Conservation (phyloP, 2,797 vertebrate species). For the Coregonus ussuriensis region DNA sequence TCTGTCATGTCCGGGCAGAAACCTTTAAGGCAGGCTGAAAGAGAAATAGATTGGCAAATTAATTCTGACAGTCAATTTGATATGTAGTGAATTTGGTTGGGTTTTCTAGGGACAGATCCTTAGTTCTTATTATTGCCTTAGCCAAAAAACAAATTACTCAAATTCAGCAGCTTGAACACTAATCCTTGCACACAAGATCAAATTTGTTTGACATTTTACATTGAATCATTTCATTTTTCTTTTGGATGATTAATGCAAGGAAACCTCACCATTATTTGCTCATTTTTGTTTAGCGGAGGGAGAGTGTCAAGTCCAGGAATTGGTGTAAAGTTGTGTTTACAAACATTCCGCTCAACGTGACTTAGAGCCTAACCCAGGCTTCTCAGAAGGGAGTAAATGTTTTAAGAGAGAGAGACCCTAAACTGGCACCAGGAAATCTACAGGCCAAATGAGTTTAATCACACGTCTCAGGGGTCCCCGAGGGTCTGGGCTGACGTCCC, state of each 20-base stretch:
- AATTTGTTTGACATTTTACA: conserved; percentile 29
- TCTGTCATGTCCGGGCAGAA: not conserved
- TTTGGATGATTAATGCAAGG: conserved; percentile 45
- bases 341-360: conserved; percentile 50
- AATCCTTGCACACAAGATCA: conserved; percentile 20
- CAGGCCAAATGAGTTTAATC: conserved; percentile 75
- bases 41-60: conserved; percentile 4
- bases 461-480: conserved; percentile 56
- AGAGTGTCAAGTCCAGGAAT: conserved; percentile 56
- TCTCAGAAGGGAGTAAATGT: conserved; percentile 46
- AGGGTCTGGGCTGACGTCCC: conserved; percentile 66
- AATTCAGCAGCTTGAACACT: not conserved
- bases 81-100: not conserved
- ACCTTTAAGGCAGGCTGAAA: not conserved
- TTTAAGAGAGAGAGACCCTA: conserved; percentile 58
- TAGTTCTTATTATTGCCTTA: not conserved
- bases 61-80: not conserved
- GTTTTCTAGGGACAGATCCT: not conserved
- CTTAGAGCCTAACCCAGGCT: conserved; percentile 52
- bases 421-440: conserved; percentile 70
- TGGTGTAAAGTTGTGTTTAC: conserved; percentile 61
- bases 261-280: conserved; percentile 53
- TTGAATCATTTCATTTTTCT: conserved; percentile 8
- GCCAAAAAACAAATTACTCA: not conserved
- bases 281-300: conserved; percentile 44